Evolutionary conservation across 2,113 vertebrate species (phyloP).

Genomic region (Pimephales promelas): DNA sequence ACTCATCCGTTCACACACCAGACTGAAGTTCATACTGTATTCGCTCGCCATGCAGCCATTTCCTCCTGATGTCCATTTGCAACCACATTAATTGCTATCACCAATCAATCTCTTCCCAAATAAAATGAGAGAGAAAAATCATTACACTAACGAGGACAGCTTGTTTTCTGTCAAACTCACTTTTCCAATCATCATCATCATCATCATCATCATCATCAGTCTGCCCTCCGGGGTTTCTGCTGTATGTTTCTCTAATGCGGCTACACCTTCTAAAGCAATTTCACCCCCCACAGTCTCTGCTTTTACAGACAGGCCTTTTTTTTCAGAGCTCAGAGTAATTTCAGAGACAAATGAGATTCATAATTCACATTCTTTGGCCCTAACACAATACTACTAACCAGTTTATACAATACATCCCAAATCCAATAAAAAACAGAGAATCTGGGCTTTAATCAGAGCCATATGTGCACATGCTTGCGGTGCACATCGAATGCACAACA

Average conservation of each 20-base stretch:
- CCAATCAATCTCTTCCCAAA: constrained; percentile 55
- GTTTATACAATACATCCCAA: constrained; percentile 56
- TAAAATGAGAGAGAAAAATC: constrained; percentile 51
- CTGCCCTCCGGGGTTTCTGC: constrained; percentile 27
- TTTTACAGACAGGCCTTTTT: background rate
- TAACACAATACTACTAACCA: constrained; percentile 59
- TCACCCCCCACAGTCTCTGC: constrained; percentile 7
- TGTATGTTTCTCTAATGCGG: constrained; percentile 31
- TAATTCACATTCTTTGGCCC: constrained; percentile 48
- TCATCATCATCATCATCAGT: constrained; percentile 10
- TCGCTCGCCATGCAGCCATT: constrained; percentile 26
- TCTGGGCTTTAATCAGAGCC: constrained; percentile 55
- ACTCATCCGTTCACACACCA: constrained; percentile 34
- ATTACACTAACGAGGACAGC: constrained; percentile 49
- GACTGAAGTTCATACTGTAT: constrained; percentile 7
- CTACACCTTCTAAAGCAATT: constrained; percentile 45
- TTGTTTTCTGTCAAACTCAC: constrained; percentile 29
- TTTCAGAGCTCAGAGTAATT: constrained; percentile 13
- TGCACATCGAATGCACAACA: constrained; percentile 30
- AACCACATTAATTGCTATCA: constrained; percentile 50
- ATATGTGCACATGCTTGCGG: constrained; percentile 35
- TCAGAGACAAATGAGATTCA: constrained; percentile 49
- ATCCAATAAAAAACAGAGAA: constrained; percentile 56
- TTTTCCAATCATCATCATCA: constrained; percentile 40
- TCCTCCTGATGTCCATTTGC: constrained; percentile 30